Base-by-base conservation (phyloP, 2,113 vertebrate genomes). In the Melozone crissalis region DNA sequence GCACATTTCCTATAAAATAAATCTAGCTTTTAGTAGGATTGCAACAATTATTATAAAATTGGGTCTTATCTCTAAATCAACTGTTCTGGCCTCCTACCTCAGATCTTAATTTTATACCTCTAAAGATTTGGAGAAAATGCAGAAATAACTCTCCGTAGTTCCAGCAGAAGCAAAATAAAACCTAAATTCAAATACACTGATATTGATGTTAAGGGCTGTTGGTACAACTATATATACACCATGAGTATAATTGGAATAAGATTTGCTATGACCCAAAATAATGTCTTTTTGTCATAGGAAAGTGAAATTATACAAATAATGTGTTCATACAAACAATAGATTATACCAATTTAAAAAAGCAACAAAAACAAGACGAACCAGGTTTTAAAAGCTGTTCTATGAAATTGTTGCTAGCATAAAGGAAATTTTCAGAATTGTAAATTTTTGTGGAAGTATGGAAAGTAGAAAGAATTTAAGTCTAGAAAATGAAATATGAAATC, bases 41-140 rank as follows among this genome's bases (percentile, higher is more conserved):
- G 47, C 31, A 68, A 51, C 33, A 41, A 66, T 93, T 94, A 79
- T 84, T 84, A 94, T 65, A 96, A 94, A 96, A 84, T 19, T 79
- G 37, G 73, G 80, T 76, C 74, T 21, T 39, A 69, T 76, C 54
- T 87, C 69, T 57, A 78, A 82, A 91, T 83, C 61, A 61, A 76
- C 59, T 66, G 4, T 44, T 87, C 54, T 5, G 5, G 23, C 6
- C 62, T 67, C 31, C 26, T 49, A 55, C 6, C 10, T 93, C 47
- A 78, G 35, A 57, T 69, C 23, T 73, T 81, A 74, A 69, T 75
- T 91, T 88, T 75, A 12, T 72, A 18, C 30, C 46, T 58, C 22
- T 23, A 46, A 65, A 68, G 10, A 62, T 44, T 47, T 74, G 27
- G 14, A 63, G 20, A 46, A 87, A 66, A 90, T 44, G n/a, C 7